Evolutionary conservation across 2,888 invertebrate species (phyloP), one percentile per base, ranked within the genome.

Genomic region (Arctia plantaginis): DNA sequence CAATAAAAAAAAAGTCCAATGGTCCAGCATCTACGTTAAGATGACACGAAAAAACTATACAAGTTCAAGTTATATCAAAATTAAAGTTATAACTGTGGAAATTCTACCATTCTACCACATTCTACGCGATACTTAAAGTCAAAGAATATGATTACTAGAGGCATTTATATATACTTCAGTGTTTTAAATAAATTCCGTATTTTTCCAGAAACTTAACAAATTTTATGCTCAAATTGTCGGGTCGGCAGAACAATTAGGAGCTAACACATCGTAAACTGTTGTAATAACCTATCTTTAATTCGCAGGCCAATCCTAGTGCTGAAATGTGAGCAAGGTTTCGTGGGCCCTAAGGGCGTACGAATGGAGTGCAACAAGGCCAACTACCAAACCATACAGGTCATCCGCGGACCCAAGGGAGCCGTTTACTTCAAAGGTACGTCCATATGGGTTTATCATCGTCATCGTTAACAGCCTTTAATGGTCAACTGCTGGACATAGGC

Each of bases 331-430:
- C 99, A 99, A 94, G 99, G 99, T 65, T 99, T 99, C 93, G 99
- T 99, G 75, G 99, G 99, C 0, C 98, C 98, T 88, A 99, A 99
- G 94, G 98, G 97, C 87, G 96, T 97, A 59, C 98, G 98, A 91
- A 96, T 99, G 86, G 99, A 99, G 95, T 99, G 99, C 96, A 99
- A 99, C 96, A 99, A 99, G 96, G 98, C 99, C 78, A 97, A 97
- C 84, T 99, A 99, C 91, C 99, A 99, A 95, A 98, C 98, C 76
- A 99, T 99, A 84, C 97, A 98, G 90, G 98, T 99, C 75, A 98
- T 99, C 91, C 97, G 98, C 82, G 98, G 98, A 72, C 98, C 98
- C 77, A 98, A 98, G 89, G 99, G 99, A 41, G 96, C 98, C 75
- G 99, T 99, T 73, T 97, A 98, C 92, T 98, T 99, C 94, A 99